Base-by-base conservation (phyloP, 2,888 invertebrate species). In the Neelides folsomi region DNA sequence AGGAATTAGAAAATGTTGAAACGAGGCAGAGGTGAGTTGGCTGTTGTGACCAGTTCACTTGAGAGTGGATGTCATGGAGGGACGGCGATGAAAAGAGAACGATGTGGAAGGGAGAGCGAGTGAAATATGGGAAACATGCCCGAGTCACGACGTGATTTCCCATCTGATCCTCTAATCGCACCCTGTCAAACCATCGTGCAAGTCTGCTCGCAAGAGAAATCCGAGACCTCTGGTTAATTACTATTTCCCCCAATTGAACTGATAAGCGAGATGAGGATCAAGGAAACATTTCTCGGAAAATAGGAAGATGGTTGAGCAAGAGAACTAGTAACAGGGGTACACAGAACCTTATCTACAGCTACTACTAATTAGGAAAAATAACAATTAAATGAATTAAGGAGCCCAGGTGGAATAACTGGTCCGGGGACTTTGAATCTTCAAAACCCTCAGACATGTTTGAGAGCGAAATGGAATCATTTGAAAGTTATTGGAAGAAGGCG, bases 81-180 rank as follows among this genome's bases (percentile, higher is more conserved):
- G 16, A 47, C 18, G 12, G 38, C 16, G 18, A 37, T 19, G 37
- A 36, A 47, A n/a, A 47, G 27, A 44, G 13, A 19, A 27, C 27
- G 27, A 27, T 27, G 27, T 27, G 27, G 27, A 27, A 27, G 27
- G 27, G 27, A 12, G 20, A 2, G 13, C 1, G 27, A 20, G 58
- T 58, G 58, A 58, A 54, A 58, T 58, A 55, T 58, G 55, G 58
- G 43, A 59, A 56, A 51, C 52, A 38, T 50, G 48, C 40, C 19
- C 42, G 47, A 54, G 57, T 57, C 59, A 59, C 59, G 59, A 59
- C 50, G 52, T 59, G 59, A 59, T 59, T 59, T 59, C 56, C 52
- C 49, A 52, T 55, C 54, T 56, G 57, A 59, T 59, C 49, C 47
- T 47, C 53, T 58, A 58, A 58, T 56, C 41, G 54, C 45, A 48